Evolutionary conservation across 2,888 invertebrate genomes (phyloP).

Genomic region (Ditula angustiorana): DNA sequence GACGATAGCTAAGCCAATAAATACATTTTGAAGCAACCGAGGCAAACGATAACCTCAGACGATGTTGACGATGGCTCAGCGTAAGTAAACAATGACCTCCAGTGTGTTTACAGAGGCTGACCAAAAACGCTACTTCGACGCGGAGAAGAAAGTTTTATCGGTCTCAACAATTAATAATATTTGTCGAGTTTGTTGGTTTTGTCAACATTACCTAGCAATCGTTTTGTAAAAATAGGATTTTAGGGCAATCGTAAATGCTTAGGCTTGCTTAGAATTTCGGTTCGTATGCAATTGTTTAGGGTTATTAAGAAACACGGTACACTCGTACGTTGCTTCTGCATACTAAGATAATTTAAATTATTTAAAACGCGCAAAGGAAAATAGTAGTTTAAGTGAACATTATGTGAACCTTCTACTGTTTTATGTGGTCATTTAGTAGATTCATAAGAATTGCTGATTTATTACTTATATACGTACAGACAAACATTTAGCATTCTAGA

Average conservation of each 20-base stretch:
- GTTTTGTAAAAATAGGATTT: background rate
- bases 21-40: constrained; percentile 1
- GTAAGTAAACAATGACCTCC: constrained; percentile 40
- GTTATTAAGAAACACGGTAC: too few species aligned
- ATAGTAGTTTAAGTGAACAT: too few species aligned
- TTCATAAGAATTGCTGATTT: too few species aligned
- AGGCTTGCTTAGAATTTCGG: too few species aligned
- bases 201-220: background rate
- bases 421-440: too few species aligned
- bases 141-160: constrained; percentile 4
- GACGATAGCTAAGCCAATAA: constrained; percentile 11
- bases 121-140: constrained; percentile 20
- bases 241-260: background rate
- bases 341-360: too few species aligned
- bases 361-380: too few species aligned
- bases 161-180: constrained; percentile 16
- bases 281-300: too few species aligned
- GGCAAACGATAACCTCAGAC: constrained; percentile 8
- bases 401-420: too few species aligned
- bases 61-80: constrained; percentile 26
- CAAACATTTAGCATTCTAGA: too few species aligned
- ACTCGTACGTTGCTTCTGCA: too few species aligned
- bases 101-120: constrained; percentile 33
- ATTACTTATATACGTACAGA: too few species aligned
- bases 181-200: background rate